Percentiles rank a stretch among this genome's conserved stretches.
These are phyloP conservation scores for Mythimna impura DNA, from an alignment of 2,888 invertebrate species.

Conservation along the genomic window DNA sequence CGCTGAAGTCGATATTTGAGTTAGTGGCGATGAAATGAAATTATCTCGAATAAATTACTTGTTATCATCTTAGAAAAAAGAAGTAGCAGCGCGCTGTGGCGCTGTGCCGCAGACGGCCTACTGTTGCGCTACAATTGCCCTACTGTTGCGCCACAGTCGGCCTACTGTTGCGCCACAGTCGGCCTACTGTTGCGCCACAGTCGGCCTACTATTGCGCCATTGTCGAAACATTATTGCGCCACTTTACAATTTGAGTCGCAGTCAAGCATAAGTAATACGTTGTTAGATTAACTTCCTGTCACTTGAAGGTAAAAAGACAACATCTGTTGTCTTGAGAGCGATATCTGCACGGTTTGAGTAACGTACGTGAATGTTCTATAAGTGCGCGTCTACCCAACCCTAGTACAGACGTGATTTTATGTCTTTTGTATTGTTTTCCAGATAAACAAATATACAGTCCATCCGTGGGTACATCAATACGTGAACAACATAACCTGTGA, in stretches of 20 bases:
- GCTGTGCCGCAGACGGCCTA: neutral
- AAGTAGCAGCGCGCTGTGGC: neutral
- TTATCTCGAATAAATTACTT: too few relatives aligned
- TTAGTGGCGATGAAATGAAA: too few relatives aligned
- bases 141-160: neutral
- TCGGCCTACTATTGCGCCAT: neutral
- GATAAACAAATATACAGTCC: constrained; percentile 94
- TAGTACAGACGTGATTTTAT: too few relatives aligned
- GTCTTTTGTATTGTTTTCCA: constrained; percentile 59
- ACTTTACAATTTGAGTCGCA: too few relatives aligned
- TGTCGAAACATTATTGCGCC: neutral
- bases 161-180: neutral
- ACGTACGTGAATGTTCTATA: too few relatives aligned
- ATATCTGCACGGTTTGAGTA: too few relatives aligned
- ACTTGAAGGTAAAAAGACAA: neutral
- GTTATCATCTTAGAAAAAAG: neutral
- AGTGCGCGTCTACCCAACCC: too few relatives aligned
- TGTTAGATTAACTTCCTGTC: too few relatives aligned
- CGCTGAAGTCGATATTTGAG: too few relatives aligned
- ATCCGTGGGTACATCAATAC: constrained; percentile 99
- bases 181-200: neutral
- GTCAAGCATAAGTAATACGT: too few relatives aligned
- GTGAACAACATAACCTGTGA: constrained; percentile 96
- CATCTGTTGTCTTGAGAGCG: neutral
- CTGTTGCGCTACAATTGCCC: neutral